These are phyloP conservation scores for Andrena dorsata DNA, from an alignment of 2,888 invertebrate genomes.

Conservation along the genomic window DNA sequence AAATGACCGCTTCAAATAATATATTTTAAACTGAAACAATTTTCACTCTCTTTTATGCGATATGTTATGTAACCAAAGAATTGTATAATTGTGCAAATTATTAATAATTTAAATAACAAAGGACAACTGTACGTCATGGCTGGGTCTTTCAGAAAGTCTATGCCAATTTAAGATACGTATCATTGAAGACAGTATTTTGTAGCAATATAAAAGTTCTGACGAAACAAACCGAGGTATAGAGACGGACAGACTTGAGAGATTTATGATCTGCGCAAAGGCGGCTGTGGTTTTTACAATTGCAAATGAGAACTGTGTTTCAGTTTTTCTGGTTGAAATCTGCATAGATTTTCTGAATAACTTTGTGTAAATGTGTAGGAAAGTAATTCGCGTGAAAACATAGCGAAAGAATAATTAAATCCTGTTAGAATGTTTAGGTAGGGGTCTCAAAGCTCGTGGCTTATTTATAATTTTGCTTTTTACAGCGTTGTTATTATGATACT, in stretches of 20 bases:
- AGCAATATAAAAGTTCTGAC: no score
- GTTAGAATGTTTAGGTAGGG: no score
- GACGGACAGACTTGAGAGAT: no score
- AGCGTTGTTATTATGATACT: conserved; percentile 38
- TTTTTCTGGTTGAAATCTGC: neutral
- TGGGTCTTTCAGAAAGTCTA: neutral
- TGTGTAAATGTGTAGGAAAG: neutral
- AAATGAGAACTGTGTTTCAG: neutral
- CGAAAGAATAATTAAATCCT: no score
- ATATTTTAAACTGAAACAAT: no score
- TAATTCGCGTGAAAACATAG: neutral
- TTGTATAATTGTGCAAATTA: conserved; percentile 3
- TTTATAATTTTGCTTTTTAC: neutral
- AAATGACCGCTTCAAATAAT: neutral
- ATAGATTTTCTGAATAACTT: neutral
- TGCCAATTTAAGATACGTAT: neutral
- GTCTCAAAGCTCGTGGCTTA: no score
- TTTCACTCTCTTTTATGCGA: neutral
- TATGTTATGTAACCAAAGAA: neutral
- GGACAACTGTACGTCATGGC: neutral
- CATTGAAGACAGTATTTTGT: no score
- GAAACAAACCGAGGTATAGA: no score
- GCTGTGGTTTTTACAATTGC: neutral
- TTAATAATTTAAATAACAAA: conserved; percentile 5
- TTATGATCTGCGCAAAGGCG: no score